Base-by-base conservation (phyloP, 2,113 vertebrate species). In the Lontra canadensis region DNA sequence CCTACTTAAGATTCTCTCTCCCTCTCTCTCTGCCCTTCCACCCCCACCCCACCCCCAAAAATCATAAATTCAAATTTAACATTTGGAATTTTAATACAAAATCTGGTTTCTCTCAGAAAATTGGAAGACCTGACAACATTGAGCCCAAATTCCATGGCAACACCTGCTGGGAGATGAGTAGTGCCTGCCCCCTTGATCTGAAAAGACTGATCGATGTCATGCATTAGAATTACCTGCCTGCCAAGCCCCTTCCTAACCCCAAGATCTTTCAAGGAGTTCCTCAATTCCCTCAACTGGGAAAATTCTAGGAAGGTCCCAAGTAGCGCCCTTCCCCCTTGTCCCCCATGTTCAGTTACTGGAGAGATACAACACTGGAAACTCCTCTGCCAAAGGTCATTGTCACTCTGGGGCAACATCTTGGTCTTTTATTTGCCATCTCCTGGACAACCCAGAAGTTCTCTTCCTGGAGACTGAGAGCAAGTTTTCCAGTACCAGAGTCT, bases 1-100 rank as follows among this genome's bases (percentile, higher is more conserved):
- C 17, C 67, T 69, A 8, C 7, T 69, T 69, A 69, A 69, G 34
- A 69, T 69, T 69, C 34, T 69, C 67, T 36, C n/a, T 69, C 34
- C 65, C 31, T 69, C 67, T 69, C 34, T 8, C 67, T n/a, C 17
- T 69, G 34, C 34, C 67, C 67, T 29, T 20, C 17, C 8, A 69
- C 18, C 7, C 17, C 17, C 34, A n/a, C 15, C n/a, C 34, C 8
- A 18, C 17, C 17, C 34, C 7, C 4, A 0, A 69, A 69, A 55
- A 59, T 84, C 92, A 95, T 63, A 94, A 95, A 42, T 61, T 83
- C 81, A 92, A 87, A 78, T 65, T 87, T 92, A 92, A 94, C 52
- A 85, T 73, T 76, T 59, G 17, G 34, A 76, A 85, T 85, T 90
- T 92, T 83, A 93, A 94, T 69, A 65, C 65, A 42, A 93, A 80